These are phyloP conservation scores for Rhea pennata DNA, from an alignment of 2,113 vertebrate genomes.

Conservation along the genomic window DNA sequence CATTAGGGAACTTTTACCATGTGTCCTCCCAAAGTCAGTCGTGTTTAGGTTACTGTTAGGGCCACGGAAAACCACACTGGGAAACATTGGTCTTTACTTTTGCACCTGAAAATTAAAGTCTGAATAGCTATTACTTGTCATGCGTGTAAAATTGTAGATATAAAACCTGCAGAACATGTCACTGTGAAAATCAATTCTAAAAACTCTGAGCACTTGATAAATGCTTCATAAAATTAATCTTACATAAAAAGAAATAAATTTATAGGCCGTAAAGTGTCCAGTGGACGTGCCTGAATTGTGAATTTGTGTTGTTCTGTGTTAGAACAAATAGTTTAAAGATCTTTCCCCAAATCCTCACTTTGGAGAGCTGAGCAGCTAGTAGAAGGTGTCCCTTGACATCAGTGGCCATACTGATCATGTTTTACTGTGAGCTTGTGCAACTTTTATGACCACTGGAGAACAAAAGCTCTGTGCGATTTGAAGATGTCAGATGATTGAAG, in stretches of 20 bases:
- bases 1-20: background rate
- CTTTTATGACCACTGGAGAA: background rate
- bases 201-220: background rate
- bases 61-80: background rate
- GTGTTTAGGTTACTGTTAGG: background rate
- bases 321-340: background rate
- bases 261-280: background rate
- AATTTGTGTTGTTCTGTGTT: background rate
- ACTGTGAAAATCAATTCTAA: conserved; percentile 5
- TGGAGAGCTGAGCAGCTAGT: background rate
- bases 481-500: background rate
- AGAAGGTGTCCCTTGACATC: background rate
- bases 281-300: background rate
- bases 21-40: background rate
- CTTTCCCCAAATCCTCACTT: background rate
- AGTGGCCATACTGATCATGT: background rate
- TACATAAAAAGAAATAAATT: background rate
- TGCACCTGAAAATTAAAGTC: background rate
- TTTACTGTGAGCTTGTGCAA: background rate
- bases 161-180: background rate
- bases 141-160: background rate
- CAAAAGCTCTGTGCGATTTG: background rate
- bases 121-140: background rate
- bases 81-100: background rate
- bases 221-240: conserved; percentile 15